Base-by-base conservation (phyloP, 2,888 invertebrate genomes). In the Atrina japonica region DNA sequence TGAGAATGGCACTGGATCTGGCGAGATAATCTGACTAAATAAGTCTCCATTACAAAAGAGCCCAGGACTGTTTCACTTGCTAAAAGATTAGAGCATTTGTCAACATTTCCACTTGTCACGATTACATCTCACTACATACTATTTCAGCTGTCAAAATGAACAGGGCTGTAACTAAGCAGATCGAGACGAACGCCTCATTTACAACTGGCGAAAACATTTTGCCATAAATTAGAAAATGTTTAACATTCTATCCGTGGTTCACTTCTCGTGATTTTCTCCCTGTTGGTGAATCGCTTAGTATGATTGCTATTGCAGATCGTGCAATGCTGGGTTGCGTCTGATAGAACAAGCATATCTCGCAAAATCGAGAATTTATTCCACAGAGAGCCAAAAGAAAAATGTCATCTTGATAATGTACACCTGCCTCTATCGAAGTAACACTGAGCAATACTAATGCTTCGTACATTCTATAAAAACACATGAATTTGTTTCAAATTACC, bases 171-270 rank as follows among this genome's bases (percentile, higher is more conserved):
- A 29, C 53, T 66, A 70, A 60, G 56, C 65, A 59, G 41, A 65
- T 27, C 58, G 35, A 40, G 50, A 25, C 30, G n/a, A 41, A 67
- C 40, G 71, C 61, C 64, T 67, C 71, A 67, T 72, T 72, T 41
- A 43, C 47, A 27, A 14, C 25, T 29, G 53, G 63, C 55, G 58
- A 61, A 72, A 72, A 67, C 61, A 67, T 63, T 72, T 58, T 63
- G 67, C 63, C 66, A 63, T 72, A 64, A 67, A 61, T 71, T 66
- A 58, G 66, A 66, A 71, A 71, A 71, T 66, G 65, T 66, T 71
- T 72, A 63, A 72, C 71, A 71, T 71, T 71, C 56, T 56, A 29
- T 49, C 41, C 35, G 25, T 47, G 71, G 71, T 71, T 71, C 71
- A 71, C 60, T 70, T 60, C 53, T 55, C 53, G 35, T 49, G 49